Evolutionary conservation across 2,797 vertebrate genomes (phyloP).

Genomic region (Acipenser oxyrinchus): DNA sequence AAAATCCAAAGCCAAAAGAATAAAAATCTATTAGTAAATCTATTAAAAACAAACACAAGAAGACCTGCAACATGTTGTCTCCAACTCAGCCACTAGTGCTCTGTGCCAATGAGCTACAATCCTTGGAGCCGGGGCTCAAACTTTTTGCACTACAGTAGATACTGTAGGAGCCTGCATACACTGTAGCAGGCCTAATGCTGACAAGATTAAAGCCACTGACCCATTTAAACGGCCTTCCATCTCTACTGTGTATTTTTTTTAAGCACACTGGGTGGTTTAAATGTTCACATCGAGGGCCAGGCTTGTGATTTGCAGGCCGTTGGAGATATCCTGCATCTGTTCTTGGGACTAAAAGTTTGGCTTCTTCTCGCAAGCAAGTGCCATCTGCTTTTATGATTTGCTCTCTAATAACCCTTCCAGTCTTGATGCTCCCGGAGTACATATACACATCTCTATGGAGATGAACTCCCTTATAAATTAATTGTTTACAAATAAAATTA

Average conservation of each 20-base stretch:
- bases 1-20: too few relatives aligned
- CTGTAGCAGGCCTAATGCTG: too few relatives aligned
- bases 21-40: too few relatives aligned
- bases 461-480: constrained; percentile 2
- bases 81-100: too few relatives aligned
- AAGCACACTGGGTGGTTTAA: not conserved
- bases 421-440: not conserved
- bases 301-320: not conserved
- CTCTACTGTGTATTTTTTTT: not conserved
- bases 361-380: not conserved
- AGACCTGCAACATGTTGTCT: too few relatives aligned
- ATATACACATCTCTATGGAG: constrained; percentile 1
- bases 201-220: not conserved
- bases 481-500: not conserved
- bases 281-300: not conserved
- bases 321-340: constrained; percentile 26
- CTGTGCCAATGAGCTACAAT: too few relatives aligned
- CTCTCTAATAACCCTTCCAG: not conserved
- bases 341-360: not conserved
- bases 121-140: too few relatives aligned
- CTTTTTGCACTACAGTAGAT: not conserved
- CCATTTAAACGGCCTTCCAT: not conserved
- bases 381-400: not conserved
- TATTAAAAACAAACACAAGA: too few relatives aligned
- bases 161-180: not conserved